Base-by-base conservation (phyloP, 2,888 invertebrate genomes). In the Morinoia aosen region DNA sequence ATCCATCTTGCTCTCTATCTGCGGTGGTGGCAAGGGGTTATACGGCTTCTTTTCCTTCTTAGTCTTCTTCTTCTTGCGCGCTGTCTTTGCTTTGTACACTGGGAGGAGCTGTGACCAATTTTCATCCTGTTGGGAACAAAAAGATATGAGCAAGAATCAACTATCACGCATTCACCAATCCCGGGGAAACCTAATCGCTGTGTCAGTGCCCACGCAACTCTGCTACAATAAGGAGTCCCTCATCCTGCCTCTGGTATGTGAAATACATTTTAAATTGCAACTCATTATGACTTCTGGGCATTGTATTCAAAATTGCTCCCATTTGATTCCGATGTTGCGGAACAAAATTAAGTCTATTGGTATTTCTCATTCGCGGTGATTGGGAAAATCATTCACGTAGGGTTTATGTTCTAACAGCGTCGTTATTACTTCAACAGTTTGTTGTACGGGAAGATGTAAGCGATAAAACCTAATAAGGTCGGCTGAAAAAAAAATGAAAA, bases 41-140 rank as follows among this genome's bases (percentile, higher is more conserved):
- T 99, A 99, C 19, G 98, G 98, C 97, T 99, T 99, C 98, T 99
- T 99, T n/a, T 98, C 98, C 97, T 98, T 98, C 97, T 98, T 99
- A 97, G 98, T 98, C 97, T 98, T 98, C 97, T 99, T 99, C 39
- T 99, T 98, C 97, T 99, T 98, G 97, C 98, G 98, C 0, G 99
- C 98, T 97, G 98, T 99, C 97, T 99, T 98, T 95, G 98, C 98
- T 97, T 98, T 98, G 97, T 99, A 99, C 97, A 99, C 99, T 0
- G 99, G 99, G 97, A 99, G 97, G 97, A 99, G 99, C 96, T 99
- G 98, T 88, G 99, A 99, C 99, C 99, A 99, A 97, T 98, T 99
- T 97, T 99, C 99, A 97, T 99, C 98, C 95, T 96, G 95, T 64
- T 14, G 91, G 95, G 56, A n/a, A 25, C 64, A 40, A 94, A 39